A percentile compares a stretch with the other conserved stretches of the same genome.
phyloP scores from a whole-genome alignment of 2,113 vertebrate species.

The Paradisaea rubra region DNA sequence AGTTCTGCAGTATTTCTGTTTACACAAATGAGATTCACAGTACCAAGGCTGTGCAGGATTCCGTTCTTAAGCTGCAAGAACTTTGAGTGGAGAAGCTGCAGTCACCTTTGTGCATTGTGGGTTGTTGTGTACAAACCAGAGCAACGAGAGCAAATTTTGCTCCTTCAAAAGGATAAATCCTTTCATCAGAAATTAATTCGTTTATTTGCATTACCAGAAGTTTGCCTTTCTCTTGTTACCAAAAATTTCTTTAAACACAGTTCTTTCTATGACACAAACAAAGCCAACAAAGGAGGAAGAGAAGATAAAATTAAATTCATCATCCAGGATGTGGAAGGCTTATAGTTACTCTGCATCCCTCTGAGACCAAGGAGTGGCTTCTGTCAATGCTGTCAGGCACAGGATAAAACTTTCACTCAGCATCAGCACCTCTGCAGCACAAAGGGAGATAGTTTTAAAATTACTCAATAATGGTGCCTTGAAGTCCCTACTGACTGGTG shows the following conservation, averaged over 20 bases:
- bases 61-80: neutral
- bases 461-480: neutral
- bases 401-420: neutral
- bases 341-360: neutral
- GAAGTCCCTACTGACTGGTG: neutral
- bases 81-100: neutral
- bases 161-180: neutral
- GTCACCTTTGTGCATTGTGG: neutral
- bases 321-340: neutral
- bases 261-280: neutral
- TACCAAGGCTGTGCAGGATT: neutral
- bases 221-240: neutral
- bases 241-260: neutral
- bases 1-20: neutral
- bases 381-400: neutral
- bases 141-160: neutral
- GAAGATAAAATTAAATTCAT: neutral
- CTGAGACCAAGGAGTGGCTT: neutral
- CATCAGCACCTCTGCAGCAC: neutral
- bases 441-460: neutral
- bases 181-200: neutral
- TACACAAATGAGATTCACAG: fast-evolving
- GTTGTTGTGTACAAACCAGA: neutral
- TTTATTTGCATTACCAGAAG: neutral
- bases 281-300: neutral